These are phyloP conservation scores for Apis florea DNA, from an alignment of 1,140 invertebrate species.

Conservation along the genomic window DNA sequence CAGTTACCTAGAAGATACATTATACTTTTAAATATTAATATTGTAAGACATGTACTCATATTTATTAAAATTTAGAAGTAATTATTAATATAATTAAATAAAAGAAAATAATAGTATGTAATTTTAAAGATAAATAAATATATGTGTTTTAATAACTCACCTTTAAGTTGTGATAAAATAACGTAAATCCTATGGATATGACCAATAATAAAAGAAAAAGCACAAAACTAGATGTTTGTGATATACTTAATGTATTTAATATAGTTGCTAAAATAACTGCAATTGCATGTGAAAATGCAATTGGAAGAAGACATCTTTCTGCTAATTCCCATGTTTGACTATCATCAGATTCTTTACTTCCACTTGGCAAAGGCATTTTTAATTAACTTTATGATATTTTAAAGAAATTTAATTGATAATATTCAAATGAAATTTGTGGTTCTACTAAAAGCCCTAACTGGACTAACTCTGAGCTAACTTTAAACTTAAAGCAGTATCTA, in stretches of 20 bases:
- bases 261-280: slow-evolving; percentile 87
- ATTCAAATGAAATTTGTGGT: slow-evolving; percentile 68
- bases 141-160: slow-evolving; percentile 79
- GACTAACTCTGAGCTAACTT: slow-evolving; percentile 78
- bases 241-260: slow-evolving; percentile 86
- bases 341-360: slow-evolving; percentile 72
- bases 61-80: slow-evolving; percentile 3
- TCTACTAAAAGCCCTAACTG: slow-evolving; percentile 72
- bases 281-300: slow-evolving; percentile 88
- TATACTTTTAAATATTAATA: slow-evolving; percentile 7
- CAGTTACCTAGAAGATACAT: slow-evolving; percentile 83
- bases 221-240: slow-evolving; percentile 87
- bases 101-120: neutral
- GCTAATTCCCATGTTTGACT: slow-evolving; percentile 87
- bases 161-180: slow-evolving; percentile 91
- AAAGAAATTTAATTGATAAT: slow-evolving; percentile 66
- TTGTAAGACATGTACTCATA: slow-evolving; percentile 14
- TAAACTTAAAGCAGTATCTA: slow-evolving; percentile 77
- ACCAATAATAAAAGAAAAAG: slow-evolving; percentile 87
- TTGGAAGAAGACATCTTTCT: slow-evolving; percentile 88
- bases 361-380: slow-evolving; percentile 69
- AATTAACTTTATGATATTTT: slow-evolving; percentile 37
- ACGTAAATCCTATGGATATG: slow-evolving; percentile 85
- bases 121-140: neutral
- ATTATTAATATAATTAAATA: neutral